Evolutionary conservation across 2,888 invertebrate species (phyloP), one percentile per base, ranked within the genome.

Genomic region (Coleophora deauratella): DNA sequence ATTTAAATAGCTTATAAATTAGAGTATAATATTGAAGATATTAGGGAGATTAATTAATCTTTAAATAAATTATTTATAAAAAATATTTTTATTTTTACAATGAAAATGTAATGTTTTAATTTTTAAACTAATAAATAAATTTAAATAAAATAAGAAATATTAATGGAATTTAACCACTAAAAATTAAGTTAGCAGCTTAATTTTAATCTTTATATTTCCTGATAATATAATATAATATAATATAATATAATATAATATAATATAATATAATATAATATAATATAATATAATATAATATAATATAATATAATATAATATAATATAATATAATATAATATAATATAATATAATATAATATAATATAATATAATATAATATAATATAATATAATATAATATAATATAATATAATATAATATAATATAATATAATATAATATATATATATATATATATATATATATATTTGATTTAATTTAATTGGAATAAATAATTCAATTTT

Each of bases 101-200:
- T 89, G 88, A 89, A 90, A 89, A 87, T 88, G 82, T 88, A 89
- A 88, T 62, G 88, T 90, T 88, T 89, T 88, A 46, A 31, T 4
- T 21, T 30, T 74, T 89, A 88, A 89, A 89, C 87, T 89, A 89
- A n/a, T n/a, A n/a, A 85, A 86, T 86, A 87, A 87, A 86, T 79
- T 21, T 21, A 40, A 39, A n/a, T n/a, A n/a, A n/a, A n/a, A n/a
- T n/a, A n/a, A 86, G 85, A 87, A 87, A 75, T 76, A 76, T 74
- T 75, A 77, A 78, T 76, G 74, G 67, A 64, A 56, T 66, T 75
- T 55, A 74, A 66, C 66, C 74, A 87, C 87, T 86, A 86, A 72
- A 69, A 76, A 73, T 80, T 81, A 88, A 89, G 88, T 90, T 90
- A 90, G 89, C 86, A 88, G 89, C 89, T 89, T 88, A 76, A 72